A percentile compares a stretch with the other conserved stretches of the same genome.
Conservation (phyloP, 2,113 vertebrate species). For the Phycodurus eques region DNA sequence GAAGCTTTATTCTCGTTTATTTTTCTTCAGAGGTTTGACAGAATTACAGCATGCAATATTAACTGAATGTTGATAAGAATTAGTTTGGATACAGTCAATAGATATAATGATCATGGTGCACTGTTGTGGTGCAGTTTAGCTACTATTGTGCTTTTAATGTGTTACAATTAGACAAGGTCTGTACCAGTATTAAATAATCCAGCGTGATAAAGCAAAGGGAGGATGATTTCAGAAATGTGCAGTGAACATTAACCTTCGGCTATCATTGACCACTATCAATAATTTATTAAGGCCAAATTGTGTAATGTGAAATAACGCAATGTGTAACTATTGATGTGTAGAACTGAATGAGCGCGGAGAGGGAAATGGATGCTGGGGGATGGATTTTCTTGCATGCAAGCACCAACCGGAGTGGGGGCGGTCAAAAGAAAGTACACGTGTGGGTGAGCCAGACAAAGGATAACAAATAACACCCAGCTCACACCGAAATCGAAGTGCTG, state of each 20-base stretch:
- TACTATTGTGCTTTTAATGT: background rate
- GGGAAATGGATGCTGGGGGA: background rate
- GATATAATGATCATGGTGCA: too few relatives aligned
- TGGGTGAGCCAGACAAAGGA: background rate
- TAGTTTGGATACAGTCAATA: background rate
- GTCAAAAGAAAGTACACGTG: slow-evolving; percentile 1
- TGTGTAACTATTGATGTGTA: background rate
- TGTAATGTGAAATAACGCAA: background rate
- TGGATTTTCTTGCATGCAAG: background rate
- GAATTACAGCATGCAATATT: background rate
- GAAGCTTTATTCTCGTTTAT: background rate
- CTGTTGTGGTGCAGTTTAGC: too few relatives aligned
- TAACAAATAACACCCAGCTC: background rate
- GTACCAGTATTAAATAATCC: background rate
- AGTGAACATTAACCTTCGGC: background rate
- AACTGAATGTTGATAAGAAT: background rate
- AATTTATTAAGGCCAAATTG: background rate
- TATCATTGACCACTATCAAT: background rate
- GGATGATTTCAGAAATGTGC: background rate
- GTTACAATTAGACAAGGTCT: background rate
- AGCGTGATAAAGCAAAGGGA: background rate
- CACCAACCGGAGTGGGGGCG: background rate
- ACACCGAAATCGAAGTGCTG: background rate
- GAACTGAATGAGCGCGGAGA: background rate
- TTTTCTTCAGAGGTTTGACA: background rate